phyloP scores from a whole-genome alignment of 2,888 invertebrate species.

The Chloroclystis v-ata region DNA sequence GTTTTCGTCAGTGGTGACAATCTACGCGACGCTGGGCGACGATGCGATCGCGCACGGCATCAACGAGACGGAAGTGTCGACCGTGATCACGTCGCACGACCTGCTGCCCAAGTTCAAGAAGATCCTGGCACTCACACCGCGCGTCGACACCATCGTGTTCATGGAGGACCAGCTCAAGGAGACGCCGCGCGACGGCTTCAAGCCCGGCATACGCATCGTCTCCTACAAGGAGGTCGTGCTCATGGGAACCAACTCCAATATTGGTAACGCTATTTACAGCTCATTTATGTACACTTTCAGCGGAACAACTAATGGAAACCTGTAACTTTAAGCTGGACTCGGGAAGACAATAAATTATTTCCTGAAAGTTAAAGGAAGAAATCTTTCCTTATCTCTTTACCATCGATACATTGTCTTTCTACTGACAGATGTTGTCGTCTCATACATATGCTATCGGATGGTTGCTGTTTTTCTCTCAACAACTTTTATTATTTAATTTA shows the following conservation, averaged over 20 bases:
- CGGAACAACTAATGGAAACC: too few species aligned
- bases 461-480: too few species aligned
- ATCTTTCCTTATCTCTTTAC: too few species aligned
- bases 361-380: too few species aligned
- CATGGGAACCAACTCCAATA: slow-evolving; percentile 53
- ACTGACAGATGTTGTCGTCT: too few species aligned
- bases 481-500: too few species aligned
- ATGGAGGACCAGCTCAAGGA: slow-evolving; percentile 92
- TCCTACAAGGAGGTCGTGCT: slow-evolving; percentile 82
- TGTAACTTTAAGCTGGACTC: too few species aligned
- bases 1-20: slow-evolving; percentile 96
- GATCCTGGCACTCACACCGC: slow-evolving; percentile 83
- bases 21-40: slow-evolving; percentile 97
- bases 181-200: slow-evolving; percentile 84
- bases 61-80: slow-evolving; percentile 96
- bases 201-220: slow-evolving; percentile 83
- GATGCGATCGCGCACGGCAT: slow-evolving; percentile 98
- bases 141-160: slow-evolving; percentile 88
- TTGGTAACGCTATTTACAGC: too few species aligned
- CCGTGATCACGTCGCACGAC: slow-evolving; percentile 95
- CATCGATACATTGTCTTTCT: too few species aligned
- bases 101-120: slow-evolving; percentile 93
- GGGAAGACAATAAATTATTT: too few species aligned
- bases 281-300: too few species aligned
- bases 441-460: too few species aligned